Evolutionary conservation across 2,113 vertebrate genomes (phyloP).

Genomic region (Ammospiza nelsoni): DNA sequence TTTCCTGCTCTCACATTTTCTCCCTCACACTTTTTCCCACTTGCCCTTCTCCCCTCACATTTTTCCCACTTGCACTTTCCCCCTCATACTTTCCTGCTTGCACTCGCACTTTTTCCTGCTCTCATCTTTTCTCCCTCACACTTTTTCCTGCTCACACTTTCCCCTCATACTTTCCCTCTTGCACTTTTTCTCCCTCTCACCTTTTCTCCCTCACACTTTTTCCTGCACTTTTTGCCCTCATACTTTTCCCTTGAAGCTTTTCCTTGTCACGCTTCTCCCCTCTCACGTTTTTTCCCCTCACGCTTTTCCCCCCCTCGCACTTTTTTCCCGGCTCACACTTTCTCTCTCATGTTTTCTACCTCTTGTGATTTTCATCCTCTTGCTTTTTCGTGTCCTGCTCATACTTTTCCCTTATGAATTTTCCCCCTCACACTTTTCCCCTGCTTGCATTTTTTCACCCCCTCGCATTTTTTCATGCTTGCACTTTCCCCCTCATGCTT

Average conservation of each 20-base stretch:
- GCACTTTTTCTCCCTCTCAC: not conserved
- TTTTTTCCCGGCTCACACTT: accelerated
- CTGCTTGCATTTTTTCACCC: not conserved
- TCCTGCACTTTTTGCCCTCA: not conserved
- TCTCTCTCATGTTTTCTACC: not conserved
- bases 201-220: not conserved
- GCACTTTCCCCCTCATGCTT: not conserved
- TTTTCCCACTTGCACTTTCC: not conserved
- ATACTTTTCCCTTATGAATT: accelerated
- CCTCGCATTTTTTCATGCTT: accelerated
- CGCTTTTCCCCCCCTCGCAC: no score
- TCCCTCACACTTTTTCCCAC: accelerated
- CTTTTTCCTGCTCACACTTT: not conserved
- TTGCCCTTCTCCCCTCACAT: not conserved
- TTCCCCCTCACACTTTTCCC: not conserved
- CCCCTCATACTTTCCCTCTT: not conserved
- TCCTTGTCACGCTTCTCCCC: not conserved
- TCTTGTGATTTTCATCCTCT: not conserved
- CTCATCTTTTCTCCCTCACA: not conserved
- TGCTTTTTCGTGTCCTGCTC: not conserved
- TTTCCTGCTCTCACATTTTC: not conserved
- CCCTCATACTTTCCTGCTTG: not conserved
- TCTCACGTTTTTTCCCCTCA: not conserved
- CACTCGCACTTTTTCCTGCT: not conserved
- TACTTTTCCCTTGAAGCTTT: not conserved